Base-by-base conservation (phyloP, 2,888 invertebrate species). In the Mythimna vitellina region DNA sequence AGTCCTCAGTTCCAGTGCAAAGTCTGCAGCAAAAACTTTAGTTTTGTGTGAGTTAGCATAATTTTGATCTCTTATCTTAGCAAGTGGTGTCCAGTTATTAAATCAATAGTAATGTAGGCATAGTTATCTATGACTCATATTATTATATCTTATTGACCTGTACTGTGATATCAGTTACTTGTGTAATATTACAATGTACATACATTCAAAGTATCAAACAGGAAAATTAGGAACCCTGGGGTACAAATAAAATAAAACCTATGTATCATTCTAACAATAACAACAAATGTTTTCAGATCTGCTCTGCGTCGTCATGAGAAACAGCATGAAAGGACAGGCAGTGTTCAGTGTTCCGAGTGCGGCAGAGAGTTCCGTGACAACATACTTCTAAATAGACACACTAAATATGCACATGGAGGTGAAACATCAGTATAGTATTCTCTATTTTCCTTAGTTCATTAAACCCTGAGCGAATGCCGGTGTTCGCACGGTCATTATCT, bases 371-470 rank as follows among this genome's bases (percentile, higher is more conserved):
- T 96, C 68, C 87, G 91, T n/a, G 96, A 96, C 86, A 90, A 94
- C 22, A 83, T 83, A 46, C 90, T 96, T 6, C 90, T 96, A 0
- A 90, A 93, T 71, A 88, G 96, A 14, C 96, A 96, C 72, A 88
- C 91, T 3, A 93, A 93, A 83, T 95, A 96, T 91, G 93, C 96
- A 60, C 96, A 96, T 82, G 93, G 92, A 89, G 96, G 96, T 95
- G 86, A 73, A 12, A 53, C 14, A 35, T n/a, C 14, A 38, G 14
- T 42, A 62, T 22, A n/a, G 6, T 32, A 6, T 35, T 57, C 32
- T 57, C 2, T 10, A 20, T 32, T 9, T 10, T 10, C 17, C 17
- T 57, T 56, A n/a, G n/a, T n/a, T n/a, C n/a, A n/a, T n/a, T n/a
- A n/a, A n/a, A n/a, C n/a, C n/a, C n/a, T n/a, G n/a, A n/a, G n/a